Evolutionary conservation across 2,113 vertebrate genomes (phyloP).

Genomic region (Varanus komodoensis): DNA sequence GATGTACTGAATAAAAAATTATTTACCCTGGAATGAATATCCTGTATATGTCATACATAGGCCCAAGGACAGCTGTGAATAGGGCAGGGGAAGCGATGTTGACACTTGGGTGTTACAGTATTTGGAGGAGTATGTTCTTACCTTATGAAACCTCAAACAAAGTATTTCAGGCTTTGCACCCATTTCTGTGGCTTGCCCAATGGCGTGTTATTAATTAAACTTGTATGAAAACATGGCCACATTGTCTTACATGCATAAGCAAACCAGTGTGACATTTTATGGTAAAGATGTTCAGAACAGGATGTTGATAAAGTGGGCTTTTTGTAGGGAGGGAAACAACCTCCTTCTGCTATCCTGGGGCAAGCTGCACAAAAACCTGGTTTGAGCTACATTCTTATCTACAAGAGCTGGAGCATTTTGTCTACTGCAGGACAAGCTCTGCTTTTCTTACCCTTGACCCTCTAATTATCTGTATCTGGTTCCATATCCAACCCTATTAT

Average conservation of each 20-base stretch:
- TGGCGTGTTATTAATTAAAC: neutral
- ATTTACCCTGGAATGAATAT: too few relatives aligned
- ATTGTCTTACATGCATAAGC: neutral
- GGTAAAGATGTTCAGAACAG: neutral
- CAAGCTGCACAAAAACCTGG: too few relatives aligned
- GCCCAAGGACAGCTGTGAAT: too few relatives aligned
- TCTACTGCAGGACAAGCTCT: neutral
- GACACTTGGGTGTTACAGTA: neutral
- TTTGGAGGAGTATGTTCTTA: neutral
- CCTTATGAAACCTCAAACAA: neutral
- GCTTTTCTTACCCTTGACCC: neutral
- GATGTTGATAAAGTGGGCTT: neutral
- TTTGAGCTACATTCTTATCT: neutral
- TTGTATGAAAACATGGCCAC: neutral
- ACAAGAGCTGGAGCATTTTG: neutral
- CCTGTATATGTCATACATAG: too few relatives aligned
- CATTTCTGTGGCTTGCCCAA: neutral
- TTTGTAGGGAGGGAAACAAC: neutral
- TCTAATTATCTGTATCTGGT: neutral
- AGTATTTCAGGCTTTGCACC: neutral
- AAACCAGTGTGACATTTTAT: neutral
- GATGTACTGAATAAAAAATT: too few relatives aligned
- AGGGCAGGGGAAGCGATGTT: neutral
- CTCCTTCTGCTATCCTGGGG: too few relatives aligned
- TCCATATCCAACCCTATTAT: neutral